Percentiles rank a stretch among this genome's conserved stretches.
These are phyloP conservation scores for Tiphia femorata DNA, from an alignment of 2,888 invertebrate genomes.

Conservation along the genomic window DNA sequence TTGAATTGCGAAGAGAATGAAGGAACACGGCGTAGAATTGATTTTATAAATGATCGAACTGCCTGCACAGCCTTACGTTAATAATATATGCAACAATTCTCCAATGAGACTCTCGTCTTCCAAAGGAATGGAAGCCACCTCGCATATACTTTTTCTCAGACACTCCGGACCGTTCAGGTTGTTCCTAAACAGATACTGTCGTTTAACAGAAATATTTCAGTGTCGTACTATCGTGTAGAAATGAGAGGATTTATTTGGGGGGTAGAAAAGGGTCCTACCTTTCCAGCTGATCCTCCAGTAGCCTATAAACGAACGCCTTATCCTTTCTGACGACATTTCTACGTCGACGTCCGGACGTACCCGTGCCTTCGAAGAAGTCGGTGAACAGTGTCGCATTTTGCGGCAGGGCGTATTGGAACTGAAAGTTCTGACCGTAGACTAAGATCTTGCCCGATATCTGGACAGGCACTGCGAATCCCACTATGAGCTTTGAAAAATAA, in stretches of 20 bases:
- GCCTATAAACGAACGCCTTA: conserved; percentile 57
- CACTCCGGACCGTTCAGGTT: conserved; percentile 79
- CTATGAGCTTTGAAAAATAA: conserved; percentile 75
- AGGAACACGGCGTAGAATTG: neutral
- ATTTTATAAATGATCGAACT: no score
- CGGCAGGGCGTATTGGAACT: conserved; percentile 75
- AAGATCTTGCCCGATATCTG: conserved; percentile 72
- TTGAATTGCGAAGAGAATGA: neutral
- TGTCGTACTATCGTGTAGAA: neutral
- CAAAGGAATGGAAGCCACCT: conserved; percentile 79
- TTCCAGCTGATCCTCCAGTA: conserved; percentile 67
- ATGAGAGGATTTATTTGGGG: neutral
- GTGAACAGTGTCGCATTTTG: conserved; percentile 71
- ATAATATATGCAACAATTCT: conserved; percentile 66
- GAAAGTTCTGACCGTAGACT: conserved; percentile 74
- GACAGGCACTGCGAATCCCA: conserved; percentile 74
- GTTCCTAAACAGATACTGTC: conserved; percentile 67
- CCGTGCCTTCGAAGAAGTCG: conserved; percentile 67
- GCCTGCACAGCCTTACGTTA: conserved; percentile 62
- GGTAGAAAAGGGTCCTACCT: conserved; percentile 43
- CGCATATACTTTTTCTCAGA: conserved; percentile 82
- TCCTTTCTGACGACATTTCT: conserved; percentile 40
- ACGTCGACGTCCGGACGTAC: conserved; percentile 43
- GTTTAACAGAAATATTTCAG: neutral
- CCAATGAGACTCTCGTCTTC: conserved; percentile 77